Base-by-base conservation (phyloP, 1,140 invertebrate species). In the Liolophura sinensis region DNA sequence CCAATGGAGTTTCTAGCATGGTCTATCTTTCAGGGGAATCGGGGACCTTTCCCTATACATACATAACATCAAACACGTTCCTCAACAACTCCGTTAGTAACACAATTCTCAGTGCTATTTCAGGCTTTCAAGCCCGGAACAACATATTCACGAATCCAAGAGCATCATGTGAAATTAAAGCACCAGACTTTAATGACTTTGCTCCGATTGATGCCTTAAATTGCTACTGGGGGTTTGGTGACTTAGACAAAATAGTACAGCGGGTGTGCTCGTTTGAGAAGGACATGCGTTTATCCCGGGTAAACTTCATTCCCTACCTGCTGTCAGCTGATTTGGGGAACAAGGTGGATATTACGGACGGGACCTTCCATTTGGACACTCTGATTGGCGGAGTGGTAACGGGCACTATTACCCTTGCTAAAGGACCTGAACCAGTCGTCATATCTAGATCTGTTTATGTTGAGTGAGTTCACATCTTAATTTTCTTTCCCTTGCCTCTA, bases 251-350 rank as follows among this genome's bases (percentile, higher is more conserved):
- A 16, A 59, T 70, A 20, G n/a, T 64, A 6, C 25, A 62, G 1
- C 40, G 27, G 4, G 60, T 70, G 1, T 70, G 68, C 55, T 60
- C 64, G 25, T 70, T 70, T 22, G 68, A 70, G 18, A 70, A 60
- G 27, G 56, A 70, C 56, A 70, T 70, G 68, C 49, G n/a, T 3
- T 40, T 40, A 40, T 40, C 31, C 3, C 31, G 31, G 3, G 31
- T 40, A 9, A 9, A 40, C 31, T 40, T 40, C 9, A 40, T 40
- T 40, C 31, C 31, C 31, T 40, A 9, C 9, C 31, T 40, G 31
- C 31, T 40, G 31, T 40, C 31, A 40, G 31, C 3, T 3, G 31
- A 40, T 9, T 40, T 40, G 9, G 31, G 9, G 31, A 9, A 40
- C 15, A 58, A 31, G 16, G 48, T 52, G 25, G 58, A 54, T 62